phyloP scores from a whole-genome alignment of 2,888 invertebrate species.

The Mycalesis mineus region DNA sequence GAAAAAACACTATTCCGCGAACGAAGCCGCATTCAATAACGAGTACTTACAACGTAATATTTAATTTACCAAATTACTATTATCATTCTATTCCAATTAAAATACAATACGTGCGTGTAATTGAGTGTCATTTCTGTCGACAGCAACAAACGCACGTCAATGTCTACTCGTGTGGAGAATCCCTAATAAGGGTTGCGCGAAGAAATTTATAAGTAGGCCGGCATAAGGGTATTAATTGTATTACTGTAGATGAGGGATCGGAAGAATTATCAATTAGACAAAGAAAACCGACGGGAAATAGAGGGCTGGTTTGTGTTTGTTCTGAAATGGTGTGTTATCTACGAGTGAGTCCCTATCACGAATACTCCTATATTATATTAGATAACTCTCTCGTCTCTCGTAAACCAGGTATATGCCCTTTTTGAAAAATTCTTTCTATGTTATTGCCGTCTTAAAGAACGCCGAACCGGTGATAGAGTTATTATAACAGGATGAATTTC shows the following conservation, averaged over 20 bases:
- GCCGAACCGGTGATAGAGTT: too few relatives aligned
- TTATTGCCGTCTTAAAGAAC: too few relatives aligned
- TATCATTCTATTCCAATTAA: not conserved
- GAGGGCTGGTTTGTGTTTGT: not conserved
- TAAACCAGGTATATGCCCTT: too few relatives aligned
- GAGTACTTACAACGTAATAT: too few relatives aligned
- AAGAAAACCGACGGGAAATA: slow-evolving; percentile 50
- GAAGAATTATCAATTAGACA: slow-evolving; percentile 77
- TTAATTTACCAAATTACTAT: too few relatives aligned
- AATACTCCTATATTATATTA: too few relatives aligned
- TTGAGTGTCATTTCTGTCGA: not conserved
- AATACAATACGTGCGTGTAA: not conserved
- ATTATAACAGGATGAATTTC: too few relatives aligned
- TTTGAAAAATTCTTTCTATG: too few relatives aligned
- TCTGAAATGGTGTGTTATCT: not conserved
- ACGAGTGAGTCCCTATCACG: too few relatives aligned
- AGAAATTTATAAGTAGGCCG: slow-evolving; percentile 66
- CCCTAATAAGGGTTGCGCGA: slow-evolving; percentile 50
- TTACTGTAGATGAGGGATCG: slow-evolving; percentile 73
- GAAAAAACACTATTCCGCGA: too few relatives aligned
- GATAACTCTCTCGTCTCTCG: too few relatives aligned
- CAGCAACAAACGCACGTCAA: slow-evolving; percentile 7
- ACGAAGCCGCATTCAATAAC: too few relatives aligned
- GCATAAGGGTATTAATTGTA: slow-evolving; percentile 76
- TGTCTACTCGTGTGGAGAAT: slow-evolving; percentile 37